Conservation (phyloP, 2,888 invertebrate species). For the Drosophila koepferae region DNA sequence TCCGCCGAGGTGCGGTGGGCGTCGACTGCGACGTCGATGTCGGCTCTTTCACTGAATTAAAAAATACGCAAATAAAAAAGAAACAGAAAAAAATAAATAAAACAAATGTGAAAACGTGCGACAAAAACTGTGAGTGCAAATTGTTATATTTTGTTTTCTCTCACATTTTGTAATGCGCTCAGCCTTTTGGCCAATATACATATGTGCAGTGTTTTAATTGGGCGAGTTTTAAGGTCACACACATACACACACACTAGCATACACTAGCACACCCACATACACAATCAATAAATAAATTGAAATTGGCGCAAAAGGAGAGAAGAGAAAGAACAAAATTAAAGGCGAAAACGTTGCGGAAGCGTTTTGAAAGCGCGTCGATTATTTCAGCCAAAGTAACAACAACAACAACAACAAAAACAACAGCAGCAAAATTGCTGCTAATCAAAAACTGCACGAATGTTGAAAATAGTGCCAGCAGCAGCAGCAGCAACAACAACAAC, state of each 20-base stretch:
- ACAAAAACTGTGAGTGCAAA: slow-evolving; percentile 28
- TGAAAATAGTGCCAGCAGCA: slow-evolving; percentile 45
- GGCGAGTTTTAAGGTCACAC: slow-evolving; percentile 34
- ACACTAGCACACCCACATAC: slow-evolving; percentile 24
- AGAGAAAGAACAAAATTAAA: slow-evolving; percentile 6
- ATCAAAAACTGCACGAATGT: slow-evolving; percentile 73
- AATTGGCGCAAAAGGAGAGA: slow-evolving; percentile 35
- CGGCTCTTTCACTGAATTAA: slow-evolving; percentile 6
- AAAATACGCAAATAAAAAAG: not conserved
- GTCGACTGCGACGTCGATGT: slow-evolving; percentile 5
- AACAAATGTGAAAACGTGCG: slow-evolving; percentile 1
- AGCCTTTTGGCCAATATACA: slow-evolving; percentile 1
- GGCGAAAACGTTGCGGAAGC: slow-evolving; percentile 52
- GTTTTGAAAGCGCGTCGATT: slow-evolving; percentile 60
- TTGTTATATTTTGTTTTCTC: slow-evolving; percentile 7
- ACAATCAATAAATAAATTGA: slow-evolving; percentile 68
- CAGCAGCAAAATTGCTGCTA: slow-evolving; percentile 60
- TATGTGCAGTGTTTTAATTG: slow-evolving; percentile 36
- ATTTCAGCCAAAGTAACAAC: slow-evolving; percentile 35
- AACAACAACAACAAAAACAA: slow-evolving; percentile 22
- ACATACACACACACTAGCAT: slow-evolving; percentile 4
- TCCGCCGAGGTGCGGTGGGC: slow-evolving; percentile 29
- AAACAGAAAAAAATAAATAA: not conserved
- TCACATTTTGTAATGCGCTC: slow-evolving; percentile 1
- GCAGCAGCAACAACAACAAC: slow-evolving; percentile 23